Percentiles rank a stretch among this genome's conserved stretches.
phyloP scores from a whole-genome alignment of 2,888 invertebrate genomes.

The Hirtodrosophila histrioides region DNA sequence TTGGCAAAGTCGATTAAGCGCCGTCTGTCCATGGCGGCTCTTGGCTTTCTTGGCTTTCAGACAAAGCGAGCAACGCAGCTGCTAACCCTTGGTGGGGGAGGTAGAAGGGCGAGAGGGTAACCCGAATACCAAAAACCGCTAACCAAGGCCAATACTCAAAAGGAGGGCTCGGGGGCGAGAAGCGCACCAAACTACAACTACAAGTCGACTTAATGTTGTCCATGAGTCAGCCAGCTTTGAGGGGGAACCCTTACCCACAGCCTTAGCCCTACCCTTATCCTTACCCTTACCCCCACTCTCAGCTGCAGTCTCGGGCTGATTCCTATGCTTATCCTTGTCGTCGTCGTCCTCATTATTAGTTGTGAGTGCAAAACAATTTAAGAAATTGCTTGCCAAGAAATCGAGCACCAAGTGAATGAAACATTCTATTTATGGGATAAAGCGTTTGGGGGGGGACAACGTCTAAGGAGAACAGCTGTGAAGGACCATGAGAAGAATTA shows the following conservation, averaged over 20 bases:
- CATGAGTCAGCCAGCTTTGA: constrained; percentile 61
- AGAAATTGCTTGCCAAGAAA: constrained; percentile 64
- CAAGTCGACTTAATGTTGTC: constrained; percentile 41
- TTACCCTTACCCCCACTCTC: neutral
- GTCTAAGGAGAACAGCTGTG: neutral
- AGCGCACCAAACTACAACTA: constrained; percentile 25
- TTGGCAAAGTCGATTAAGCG: constrained; percentile 76
- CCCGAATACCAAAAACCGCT: constrained; percentile 11
- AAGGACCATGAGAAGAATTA: too few species aligned
- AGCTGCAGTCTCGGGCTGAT: constrained; percentile 3
- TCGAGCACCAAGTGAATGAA: constrained; percentile 15
- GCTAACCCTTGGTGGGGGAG: constrained; percentile 23
- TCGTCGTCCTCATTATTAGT: constrained; percentile 55
- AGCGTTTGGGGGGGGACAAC: neutral
- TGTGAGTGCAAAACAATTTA: constrained; percentile 70
- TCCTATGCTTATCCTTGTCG: constrained; percentile 32
- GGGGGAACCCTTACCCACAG: constrained; percentile 3
- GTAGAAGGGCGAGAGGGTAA: neutral
- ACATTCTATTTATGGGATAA: constrained; percentile 2
- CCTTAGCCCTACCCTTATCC: neutral
- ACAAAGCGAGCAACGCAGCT: constrained; percentile 45
- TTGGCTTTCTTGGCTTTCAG: constrained; percentile 29
- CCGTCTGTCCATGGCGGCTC: constrained; percentile 35
- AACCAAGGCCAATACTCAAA: constrained; percentile 25
- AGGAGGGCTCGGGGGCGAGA: neutral